Evolutionary conservation across 2,888 invertebrate genomes (phyloP).

Genomic region (Protonemura montana): DNA sequence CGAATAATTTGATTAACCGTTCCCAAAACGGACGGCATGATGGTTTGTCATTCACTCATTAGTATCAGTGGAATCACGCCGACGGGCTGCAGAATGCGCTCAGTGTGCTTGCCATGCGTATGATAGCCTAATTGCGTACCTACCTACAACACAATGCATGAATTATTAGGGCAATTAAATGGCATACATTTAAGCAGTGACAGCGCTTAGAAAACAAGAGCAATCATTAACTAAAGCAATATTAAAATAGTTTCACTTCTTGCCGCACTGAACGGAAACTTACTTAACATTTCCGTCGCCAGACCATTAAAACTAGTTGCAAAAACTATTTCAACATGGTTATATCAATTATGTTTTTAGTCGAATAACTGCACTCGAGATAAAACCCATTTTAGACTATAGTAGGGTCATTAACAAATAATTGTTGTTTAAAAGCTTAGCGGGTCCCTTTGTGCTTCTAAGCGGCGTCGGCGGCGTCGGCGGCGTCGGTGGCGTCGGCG

Average conservation of each 20-base stretch:
- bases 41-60: neutral
- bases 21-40: neutral
- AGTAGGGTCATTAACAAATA: conserved; percentile 38
- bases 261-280: neutral
- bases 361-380: neutral
- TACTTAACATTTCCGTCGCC: neutral
- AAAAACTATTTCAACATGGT: neutral
- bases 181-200: neutral
- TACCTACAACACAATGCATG: neutral
- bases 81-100: neutral
- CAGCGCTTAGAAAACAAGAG: neutral
- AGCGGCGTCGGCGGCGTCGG: neutral
- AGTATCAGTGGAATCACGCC: neutral
- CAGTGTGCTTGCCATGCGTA: neutral
- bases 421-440: conserved; percentile 41
- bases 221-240: neutral
- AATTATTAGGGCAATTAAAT: neutral
- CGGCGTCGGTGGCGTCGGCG: neutral
- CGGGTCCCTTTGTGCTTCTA: neutral
- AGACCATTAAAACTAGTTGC: neutral
- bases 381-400: neutral
- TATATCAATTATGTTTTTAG: conserved; percentile 5
- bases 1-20: conserved; percentile 32
- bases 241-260: conserved; percentile 1
- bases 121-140: neutral